A percentile compares a stretch with the other conserved stretches of the same genome.
Conservation (phyloP, 2,113 vertebrate species). For the Cryptomyrus ogoouensis region DNA sequence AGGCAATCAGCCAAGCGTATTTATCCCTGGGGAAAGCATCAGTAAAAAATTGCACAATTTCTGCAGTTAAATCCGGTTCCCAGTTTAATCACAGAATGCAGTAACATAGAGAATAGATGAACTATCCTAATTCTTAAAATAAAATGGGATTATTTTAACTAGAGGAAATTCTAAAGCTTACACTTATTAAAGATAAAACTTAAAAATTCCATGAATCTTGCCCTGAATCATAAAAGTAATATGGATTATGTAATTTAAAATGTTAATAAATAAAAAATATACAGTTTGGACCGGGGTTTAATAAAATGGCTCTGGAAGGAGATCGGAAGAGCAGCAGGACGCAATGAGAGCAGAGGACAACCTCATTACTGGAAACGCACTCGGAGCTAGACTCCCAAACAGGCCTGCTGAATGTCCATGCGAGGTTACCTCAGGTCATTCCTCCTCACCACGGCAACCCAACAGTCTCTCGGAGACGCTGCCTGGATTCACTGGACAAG, state of each 20-base stretch:
- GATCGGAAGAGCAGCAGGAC: background rate
- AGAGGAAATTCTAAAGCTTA: background rate
- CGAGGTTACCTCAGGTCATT: conserved; percentile 58
- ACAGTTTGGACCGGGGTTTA: background rate
- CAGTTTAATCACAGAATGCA: background rate
- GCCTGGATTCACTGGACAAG: conserved; percentile 45
- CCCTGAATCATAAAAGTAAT: background rate
- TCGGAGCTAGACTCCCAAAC: background rate
- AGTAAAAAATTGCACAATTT: background rate
- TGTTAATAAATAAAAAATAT: background rate
- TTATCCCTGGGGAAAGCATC: background rate
- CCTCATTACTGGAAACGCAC: background rate
- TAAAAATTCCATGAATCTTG: background rate
- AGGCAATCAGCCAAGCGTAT: background rate
- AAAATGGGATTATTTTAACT: background rate
- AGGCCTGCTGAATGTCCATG: conserved; percentile 19
- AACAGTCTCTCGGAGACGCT: conserved; percentile 41
- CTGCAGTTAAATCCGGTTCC: background rate
- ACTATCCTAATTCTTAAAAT: background rate
- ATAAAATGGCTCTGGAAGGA: background rate
- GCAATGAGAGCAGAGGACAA: background rate
- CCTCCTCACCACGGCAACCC: conserved; percentile 46
- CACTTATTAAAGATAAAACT: background rate
- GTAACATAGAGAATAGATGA: background rate
- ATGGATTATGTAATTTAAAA: background rate